Conservation (phyloP, 2,113 vertebrate genomes). For the Sturnus vulgaris region DNA sequence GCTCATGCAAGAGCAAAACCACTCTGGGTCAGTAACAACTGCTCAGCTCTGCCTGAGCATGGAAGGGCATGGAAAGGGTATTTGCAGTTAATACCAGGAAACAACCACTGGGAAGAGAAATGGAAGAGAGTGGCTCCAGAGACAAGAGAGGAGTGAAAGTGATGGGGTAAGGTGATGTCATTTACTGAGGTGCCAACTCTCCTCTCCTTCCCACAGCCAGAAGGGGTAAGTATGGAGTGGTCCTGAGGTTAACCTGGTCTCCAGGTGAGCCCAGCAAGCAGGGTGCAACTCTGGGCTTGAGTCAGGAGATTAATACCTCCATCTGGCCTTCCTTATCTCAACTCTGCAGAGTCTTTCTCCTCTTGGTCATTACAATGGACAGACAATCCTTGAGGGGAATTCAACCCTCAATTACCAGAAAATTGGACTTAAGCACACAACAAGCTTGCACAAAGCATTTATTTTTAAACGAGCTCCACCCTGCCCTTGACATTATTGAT, state of each 20-base stretch:
- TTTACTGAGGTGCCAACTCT: background rate
- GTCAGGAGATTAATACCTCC: background rate
- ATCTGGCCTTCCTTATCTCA: background rate
- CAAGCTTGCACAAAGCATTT: conserved; percentile 6
- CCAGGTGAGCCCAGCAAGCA: background rate
- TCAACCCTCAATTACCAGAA: conserved; percentile 20
- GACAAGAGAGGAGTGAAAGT: background rate
- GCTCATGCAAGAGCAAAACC: background rate
- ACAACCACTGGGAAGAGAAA: background rate
- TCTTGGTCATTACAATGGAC: background rate
- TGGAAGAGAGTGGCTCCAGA: background rate
- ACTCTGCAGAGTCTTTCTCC: background rate
- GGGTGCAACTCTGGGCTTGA: background rate
- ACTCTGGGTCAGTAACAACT: background rate
- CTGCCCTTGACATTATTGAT: conserved; percentile 45
- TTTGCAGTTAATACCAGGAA: background rate
- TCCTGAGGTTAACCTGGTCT: background rate
- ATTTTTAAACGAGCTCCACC: conserved; percentile 23
- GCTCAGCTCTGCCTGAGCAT: background rate
- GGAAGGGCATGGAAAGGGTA: background rate
- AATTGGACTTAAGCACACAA: conserved; percentile 4
- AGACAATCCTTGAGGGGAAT: background rate
- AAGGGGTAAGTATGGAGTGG: background rate
- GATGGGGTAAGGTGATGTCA: background rate
- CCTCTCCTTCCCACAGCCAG: background rate